These are phyloP conservation scores for Craniophora ligustri DNA, from an alignment of 2,888 invertebrate species.

Conservation along the genomic window DNA sequence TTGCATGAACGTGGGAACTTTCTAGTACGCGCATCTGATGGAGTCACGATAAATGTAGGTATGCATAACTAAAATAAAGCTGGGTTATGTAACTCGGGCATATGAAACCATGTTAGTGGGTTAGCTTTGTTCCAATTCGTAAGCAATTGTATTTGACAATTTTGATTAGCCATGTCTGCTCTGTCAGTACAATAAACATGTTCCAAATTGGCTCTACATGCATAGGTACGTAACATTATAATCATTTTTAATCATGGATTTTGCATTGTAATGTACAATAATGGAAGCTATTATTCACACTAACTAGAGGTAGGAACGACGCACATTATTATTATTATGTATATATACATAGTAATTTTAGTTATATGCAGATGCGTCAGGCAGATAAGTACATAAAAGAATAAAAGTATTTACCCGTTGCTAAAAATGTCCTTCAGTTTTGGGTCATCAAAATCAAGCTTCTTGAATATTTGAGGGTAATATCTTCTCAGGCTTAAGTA, in stretches of 20 bases:
- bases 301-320: background rate
- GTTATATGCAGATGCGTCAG: background rate
- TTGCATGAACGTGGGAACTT: constrained; percentile 60
- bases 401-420: constrained; percentile 86
- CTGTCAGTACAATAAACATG: constrained; percentile 7
- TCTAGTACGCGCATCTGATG: constrained; percentile 48
- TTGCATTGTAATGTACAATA: constrained; percentile 1
- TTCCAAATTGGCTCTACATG: constrained; percentile 12
- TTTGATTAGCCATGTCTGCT: constrained; percentile 28
- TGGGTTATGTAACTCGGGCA: constrained; percentile 47
- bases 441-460: constrained; percentile 90
- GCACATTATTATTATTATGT: background rate
- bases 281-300: constrained; percentile 14
- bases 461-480: constrained; percentile 90
- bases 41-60: constrained; percentile 15
- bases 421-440: constrained; percentile 90
- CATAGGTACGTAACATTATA: background rate
- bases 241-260: constrained; percentile 6
- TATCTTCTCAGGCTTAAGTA: constrained; percentile 92
- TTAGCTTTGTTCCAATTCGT: constrained; percentile 52
- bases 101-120: constrained; percentile 64
- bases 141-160: constrained; percentile 22
- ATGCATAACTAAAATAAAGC: constrained; percentile 43
- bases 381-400: background rate
- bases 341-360: background rate